Evolutionary conservation across 1,140 invertebrate species (phyloP).

Genomic region (Drosophila gunungcola): DNA sequence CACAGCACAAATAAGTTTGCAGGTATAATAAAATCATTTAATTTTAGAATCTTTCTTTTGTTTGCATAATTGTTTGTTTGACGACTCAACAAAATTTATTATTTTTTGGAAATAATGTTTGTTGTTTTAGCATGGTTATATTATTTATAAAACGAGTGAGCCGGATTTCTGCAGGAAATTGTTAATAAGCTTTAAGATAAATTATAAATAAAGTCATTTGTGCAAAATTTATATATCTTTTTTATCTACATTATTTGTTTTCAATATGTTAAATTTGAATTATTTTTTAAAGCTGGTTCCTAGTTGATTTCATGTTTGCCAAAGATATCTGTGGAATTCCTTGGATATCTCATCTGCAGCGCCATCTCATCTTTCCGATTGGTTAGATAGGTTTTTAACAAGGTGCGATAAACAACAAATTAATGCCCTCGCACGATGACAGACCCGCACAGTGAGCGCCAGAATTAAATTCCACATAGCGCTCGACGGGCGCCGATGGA

Average conservation of each 20-base stretch:
- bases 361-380: slow-evolving; percentile 21
- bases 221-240: background rate
- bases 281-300: background rate
- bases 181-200: background rate
- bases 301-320: background rate
- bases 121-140: background rate
- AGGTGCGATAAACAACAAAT: slow-evolving; percentile 82
- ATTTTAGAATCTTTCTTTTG: background rate
- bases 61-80: slow-evolving; percentile 1
- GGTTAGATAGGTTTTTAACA: slow-evolving; percentile 71
- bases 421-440: slow-evolving; percentile 74
- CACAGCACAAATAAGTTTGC: slow-evolving; percentile 5
- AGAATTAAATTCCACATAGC: slow-evolving; percentile 48
- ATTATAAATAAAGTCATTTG: background rate
- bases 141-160: background rate
- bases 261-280: too few relatives aligned
- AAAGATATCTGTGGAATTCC: slow-evolving; percentile 51
- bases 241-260: too few relatives aligned
- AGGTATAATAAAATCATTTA: slow-evolving; percentile 1
- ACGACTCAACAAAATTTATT: background rate
- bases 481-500: slow-evolving; percentile 61
- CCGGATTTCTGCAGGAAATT: background rate
- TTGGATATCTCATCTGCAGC: slow-evolving; percentile 18
- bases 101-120: background rate
- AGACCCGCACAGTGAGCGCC: slow-evolving; percentile 51